A percentile compares a stretch with the other conserved stretches of the same genome.
phyloP scores from a whole-genome alignment of 35 echinoderm and acorn worm species.

The Stichopus chloronotus region DNA sequence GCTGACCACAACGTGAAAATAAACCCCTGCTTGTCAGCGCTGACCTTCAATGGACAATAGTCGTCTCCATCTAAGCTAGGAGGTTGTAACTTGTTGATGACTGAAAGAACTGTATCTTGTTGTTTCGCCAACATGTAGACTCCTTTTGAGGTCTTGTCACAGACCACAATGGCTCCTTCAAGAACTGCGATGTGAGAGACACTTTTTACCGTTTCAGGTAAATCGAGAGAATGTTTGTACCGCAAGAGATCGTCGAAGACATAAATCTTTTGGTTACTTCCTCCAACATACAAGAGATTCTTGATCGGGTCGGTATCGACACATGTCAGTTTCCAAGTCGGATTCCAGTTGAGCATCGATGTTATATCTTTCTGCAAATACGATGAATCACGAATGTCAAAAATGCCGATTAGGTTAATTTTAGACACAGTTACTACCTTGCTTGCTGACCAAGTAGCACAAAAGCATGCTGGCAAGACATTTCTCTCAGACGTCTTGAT shows the following conservation, averaged over 20 bases:
- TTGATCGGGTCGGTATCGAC: background rate
- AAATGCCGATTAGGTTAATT: background rate
- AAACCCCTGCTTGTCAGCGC: background rate
- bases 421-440: background rate
- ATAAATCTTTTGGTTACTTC: background rate
- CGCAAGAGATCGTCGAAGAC: background rate
- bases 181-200: background rate
- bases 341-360: background rate
- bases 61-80: background rate
- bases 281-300: background rate
- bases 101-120: background rate
- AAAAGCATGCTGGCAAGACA: background rate
- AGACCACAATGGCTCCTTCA: background rate
- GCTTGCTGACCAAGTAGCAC: background rate
- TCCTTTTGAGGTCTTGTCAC: background rate
- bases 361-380: background rate
- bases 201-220: background rate
- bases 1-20: background rate
- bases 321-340: background rate
- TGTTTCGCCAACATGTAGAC: background rate
- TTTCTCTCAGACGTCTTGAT: background rate
- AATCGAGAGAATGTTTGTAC: background rate
- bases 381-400: background rate
- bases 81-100: background rate
- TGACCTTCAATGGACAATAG: background rate